Evolutionary conservation across 2,113 vertebrate species (phyloP).

Genomic region (Dicerorhinus sumatrensis): DNA sequence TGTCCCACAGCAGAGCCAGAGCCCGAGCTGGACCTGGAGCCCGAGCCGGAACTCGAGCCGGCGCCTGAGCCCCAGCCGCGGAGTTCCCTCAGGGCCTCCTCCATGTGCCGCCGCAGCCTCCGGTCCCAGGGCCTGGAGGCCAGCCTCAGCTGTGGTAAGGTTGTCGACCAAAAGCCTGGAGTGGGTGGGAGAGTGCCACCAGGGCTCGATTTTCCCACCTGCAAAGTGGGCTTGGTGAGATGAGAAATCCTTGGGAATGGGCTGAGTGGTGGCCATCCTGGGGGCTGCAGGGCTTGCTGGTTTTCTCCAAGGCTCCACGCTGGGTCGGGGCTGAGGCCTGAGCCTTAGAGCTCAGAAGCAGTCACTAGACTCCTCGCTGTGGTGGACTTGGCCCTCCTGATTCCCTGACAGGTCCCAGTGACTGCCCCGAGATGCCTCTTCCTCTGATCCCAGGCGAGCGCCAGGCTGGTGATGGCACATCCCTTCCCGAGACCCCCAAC

Average conservation of each 20-base stretch:
- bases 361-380: background rate
- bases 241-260: background rate
- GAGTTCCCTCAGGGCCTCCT: slow-evolving; percentile 92
- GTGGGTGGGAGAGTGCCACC: fast-evolving
- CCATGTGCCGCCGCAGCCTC: slow-evolving; percentile 88
- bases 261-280: fast-evolving
- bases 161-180: fast-evolving
- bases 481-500: slow-evolving; percentile 97
- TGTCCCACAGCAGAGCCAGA: slow-evolving; percentile 72
- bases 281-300: background rate
- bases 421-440: slow-evolving; percentile 90
- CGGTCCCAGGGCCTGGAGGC: slow-evolving; percentile 91
- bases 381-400: background rate
- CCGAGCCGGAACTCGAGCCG: slow-evolving; percentile 85
- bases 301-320: background rate
- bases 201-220: background rate
- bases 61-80: slow-evolving; percentile 70
- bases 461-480: slow-evolving; percentile 97
- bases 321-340: background rate
- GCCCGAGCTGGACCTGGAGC: slow-evolving; percentile 71
- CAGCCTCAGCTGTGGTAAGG: slow-evolving; percentile 89
- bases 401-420: slow-evolving; percentile 85
- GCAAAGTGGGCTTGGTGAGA: background rate
- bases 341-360: background rate
- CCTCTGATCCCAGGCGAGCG: slow-evolving; percentile 95